Percentiles rank a stretch among this genome's conserved stretches.
Evolutionary conservation across 2,797 vertebrate genomes (phyloP).

Genomic region (Pantherophis vulpinus): DNA sequence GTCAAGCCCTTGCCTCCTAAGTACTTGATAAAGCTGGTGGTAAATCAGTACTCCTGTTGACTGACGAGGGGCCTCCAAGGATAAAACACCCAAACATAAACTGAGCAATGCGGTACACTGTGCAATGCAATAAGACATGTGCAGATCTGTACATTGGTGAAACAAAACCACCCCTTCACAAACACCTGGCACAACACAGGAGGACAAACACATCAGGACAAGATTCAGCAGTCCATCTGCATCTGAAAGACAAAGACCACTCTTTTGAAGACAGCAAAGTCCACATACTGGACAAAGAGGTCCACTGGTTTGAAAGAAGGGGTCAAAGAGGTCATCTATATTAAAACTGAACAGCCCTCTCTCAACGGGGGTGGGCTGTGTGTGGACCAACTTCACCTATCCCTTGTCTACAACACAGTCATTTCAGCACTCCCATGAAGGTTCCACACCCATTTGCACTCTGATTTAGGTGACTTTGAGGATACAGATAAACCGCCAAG

Average conservation of each 20-base stretch:
- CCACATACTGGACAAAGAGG: no score
- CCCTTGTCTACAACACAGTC: background rate
- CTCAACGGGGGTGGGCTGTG: no score
- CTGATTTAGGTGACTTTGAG: background rate
- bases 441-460: background rate
- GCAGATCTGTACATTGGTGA: no score
- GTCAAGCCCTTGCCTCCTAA: background rate
- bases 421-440: background rate
- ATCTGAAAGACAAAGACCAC: no score
- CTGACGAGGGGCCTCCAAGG: background rate
- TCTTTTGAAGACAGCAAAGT: no score
- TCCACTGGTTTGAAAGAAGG: no score
- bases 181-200: no score
- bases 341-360: no score
- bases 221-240: no score
- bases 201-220: no score
- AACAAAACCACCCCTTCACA: no score
- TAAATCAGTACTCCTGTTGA: background rate
- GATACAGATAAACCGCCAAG: background rate
- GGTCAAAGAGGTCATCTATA: no score
- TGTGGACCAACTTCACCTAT: background rate
- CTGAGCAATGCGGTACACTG: background rate
- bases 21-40: background rate
- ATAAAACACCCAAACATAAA: background rate
- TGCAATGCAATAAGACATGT: background rate